Percentiles rank a stretch among this genome's conserved stretches.
Conservation (phyloP, 2,797 vertebrate species). For the Lemur catta region DNA sequence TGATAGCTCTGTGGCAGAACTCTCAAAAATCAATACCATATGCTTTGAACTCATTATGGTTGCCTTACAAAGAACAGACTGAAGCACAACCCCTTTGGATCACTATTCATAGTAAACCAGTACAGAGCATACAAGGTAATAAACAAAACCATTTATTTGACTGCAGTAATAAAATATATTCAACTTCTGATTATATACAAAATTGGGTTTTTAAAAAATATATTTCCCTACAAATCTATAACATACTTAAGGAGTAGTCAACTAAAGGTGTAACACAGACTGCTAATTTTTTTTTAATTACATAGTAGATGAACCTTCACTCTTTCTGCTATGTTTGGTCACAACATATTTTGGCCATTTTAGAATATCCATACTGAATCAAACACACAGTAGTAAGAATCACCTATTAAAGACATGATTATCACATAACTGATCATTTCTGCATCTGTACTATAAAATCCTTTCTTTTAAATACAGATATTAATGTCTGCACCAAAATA, state of each 20-base stretch:
- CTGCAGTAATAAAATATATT: not conserved
- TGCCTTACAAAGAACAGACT: not conserved
- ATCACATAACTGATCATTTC: not conserved
- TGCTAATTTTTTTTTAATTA: not conserved
- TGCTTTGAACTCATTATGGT: not conserved
- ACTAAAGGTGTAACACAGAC: not conserved
- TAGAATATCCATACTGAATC: not conserved
- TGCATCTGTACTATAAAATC: not conserved
- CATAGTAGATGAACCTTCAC: not conserved
- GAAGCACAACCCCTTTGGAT: not conserved
- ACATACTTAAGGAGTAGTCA: not conserved
- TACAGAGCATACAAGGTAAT: not conserved
- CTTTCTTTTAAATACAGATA: not conserved
- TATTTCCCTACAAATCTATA: not conserved
- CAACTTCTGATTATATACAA: not conserved
- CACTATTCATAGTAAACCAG: not conserved
- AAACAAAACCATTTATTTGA: not conserved
- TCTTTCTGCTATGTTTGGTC: not conserved
- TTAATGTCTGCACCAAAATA: not conserved
- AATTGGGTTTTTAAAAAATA: not conserved
- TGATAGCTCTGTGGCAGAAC: not conserved
- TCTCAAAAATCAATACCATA: not conserved
- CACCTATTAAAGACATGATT: not conserved
- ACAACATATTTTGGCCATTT: not conserved
- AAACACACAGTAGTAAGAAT: not conserved